Base-by-base conservation (phyloP, 2,113 vertebrate genomes). In the Callipepla squamata region DNA sequence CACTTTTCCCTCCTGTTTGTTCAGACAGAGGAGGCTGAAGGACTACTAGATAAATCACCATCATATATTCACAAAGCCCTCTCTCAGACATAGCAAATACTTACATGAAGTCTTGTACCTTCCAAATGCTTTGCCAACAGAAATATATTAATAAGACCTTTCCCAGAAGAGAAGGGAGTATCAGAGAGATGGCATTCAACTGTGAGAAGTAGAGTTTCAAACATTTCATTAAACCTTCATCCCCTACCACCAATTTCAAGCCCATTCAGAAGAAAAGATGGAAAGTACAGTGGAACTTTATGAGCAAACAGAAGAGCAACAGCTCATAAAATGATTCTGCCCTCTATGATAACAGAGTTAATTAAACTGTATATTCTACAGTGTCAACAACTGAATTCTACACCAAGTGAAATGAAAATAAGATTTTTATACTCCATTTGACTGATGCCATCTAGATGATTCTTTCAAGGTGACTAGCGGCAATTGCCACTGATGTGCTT, bases 161-260 rank as follows among this genome's bases (percentile, higher is more conserved):
- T 85, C 48, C 65, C 76, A 76, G 77, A 82, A 78, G 72, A 87
- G 42, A 90, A 90, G 20, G 62, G 16, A 80, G 58, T 85, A 68
- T 81, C 83, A 95, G 26, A 87, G 81, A 94, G 61, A 79, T 87
- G 80, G 34, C 89, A 91, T 76, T 94, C 81, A 96, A 91, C 78
- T 76, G 51, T 79, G 55, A 93, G 81, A 96, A 48, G 38, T 16
- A 93, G 78, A 89, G 44, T 18, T 82, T 85, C 72, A 75, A 72
- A 77, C 77, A 89, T 80, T 83, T 91, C 77, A 94, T 93, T 94
- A 93, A 91, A 92, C 47, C 51, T 75, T 75, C 66, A 78, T 78
- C 36, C 47, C 85, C 58, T 68, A 66, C 47, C 80, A 90, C 76
- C 78, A 81, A 40, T 77, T 93, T 79, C 44, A 70, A 89, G 62